Evolutionary conservation across 2,113 vertebrate genomes (phyloP), one percentile per base, ranked within the genome.

Genomic region (Pluvianellus socialis): DNA sequence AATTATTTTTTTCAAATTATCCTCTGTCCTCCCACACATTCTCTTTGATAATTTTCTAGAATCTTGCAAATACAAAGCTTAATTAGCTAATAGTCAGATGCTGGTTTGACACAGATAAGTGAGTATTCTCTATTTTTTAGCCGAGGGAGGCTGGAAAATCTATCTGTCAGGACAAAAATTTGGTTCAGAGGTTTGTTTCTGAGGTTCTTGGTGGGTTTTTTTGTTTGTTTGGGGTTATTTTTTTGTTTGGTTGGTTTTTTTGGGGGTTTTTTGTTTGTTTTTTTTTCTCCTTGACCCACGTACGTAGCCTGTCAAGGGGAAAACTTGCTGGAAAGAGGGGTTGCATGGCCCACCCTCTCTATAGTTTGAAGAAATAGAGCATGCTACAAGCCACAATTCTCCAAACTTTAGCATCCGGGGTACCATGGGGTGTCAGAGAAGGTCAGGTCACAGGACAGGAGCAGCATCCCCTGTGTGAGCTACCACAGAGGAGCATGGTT

Each of bases 71-170:
- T 50, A 45, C 24, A 77, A 86, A 89, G 42, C 49, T 77, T 87
- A 86, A 86, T 88, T 94, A 91, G 40, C 77, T 80, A 87, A 89
- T 55, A 79, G 67, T 66, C 63, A 70, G 68, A 50, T 73, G 4
- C 13, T 83, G 32, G 8, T 71, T 92, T 88, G 53, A 61, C 55
- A 53, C 28, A 32, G 30, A 27, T 49, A 84, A 70, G 19, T 21
- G 21, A 66, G 9, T 26, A 32, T 67, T 91, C 28, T 92, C 20
- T 58, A 18, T 90, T 45, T 47, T 88, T 82, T 58, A 68, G 6
- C 28, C 3, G 50, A 70, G 5, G 8, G 30, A 73, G 3, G 38
- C 33, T 83, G 47, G 55, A 79, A 86, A 12, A 71, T 10, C 28
- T 84, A 38, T 3, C 7, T 70, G 30, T 6, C 15, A 83, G 62